phyloP scores from a whole-genome alignment of 2,113 vertebrate genomes.

The Gobio gobio region DNA sequence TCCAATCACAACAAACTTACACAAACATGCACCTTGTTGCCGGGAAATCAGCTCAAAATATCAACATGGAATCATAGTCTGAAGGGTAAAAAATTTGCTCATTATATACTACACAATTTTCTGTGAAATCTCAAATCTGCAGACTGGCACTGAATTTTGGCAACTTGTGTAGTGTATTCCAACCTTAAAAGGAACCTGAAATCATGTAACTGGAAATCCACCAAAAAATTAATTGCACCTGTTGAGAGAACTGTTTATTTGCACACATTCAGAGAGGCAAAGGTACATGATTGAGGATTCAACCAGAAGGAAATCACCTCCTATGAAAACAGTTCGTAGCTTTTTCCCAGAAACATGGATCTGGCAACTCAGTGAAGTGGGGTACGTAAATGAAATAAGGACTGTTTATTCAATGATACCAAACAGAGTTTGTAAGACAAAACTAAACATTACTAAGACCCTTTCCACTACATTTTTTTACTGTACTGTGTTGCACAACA shows the following conservation, averaged over 20 bases:
- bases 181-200: background rate
- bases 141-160: no score
- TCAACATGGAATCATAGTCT: no score
- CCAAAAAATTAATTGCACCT: background rate
- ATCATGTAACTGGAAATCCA: background rate
- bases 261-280: background rate
- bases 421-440: background rate
- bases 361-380: constrained; percentile 77
- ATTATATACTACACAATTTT: no score
- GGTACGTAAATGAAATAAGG: constrained; percentile 71
- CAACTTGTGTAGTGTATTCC: no score
- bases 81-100: no score
- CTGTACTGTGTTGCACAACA: constrained; percentile 55
- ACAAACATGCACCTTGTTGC: no score
- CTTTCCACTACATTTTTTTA: background rate
- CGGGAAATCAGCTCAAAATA: no score
- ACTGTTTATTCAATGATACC: background rate
- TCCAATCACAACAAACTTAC: no score
- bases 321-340: constrained; percentile 68
- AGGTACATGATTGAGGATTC: accelerated
- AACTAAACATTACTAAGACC: no score
- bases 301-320: no score
- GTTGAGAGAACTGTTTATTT: background rate
- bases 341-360: constrained; percentile 89
- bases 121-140: no score